Conservation (phyloP, 2,888 invertebrate species). For the Graphium colonna region DNA sequence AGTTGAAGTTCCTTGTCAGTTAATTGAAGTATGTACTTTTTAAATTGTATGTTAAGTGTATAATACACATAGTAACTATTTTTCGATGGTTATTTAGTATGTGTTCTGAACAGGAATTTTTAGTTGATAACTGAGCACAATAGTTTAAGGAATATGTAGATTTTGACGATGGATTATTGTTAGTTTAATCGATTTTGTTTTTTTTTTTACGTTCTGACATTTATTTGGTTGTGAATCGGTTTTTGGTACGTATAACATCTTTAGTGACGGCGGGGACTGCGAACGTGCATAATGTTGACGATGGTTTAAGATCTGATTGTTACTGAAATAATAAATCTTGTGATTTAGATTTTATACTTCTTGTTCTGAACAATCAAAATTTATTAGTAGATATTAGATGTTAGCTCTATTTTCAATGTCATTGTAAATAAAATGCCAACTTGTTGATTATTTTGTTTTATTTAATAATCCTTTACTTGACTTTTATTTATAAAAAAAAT, state of each 20-base stretch:
- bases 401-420: conserved; percentile 80
- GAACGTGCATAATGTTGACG: conserved; percentile 31
- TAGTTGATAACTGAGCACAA: conserved; percentile 70
- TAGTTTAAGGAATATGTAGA: conserved; percentile 65
- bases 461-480: conserved; percentile 35
- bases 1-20: conserved; percentile 64
- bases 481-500: no score
- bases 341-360: conserved; percentile 81
- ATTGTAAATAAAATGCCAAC: conserved; percentile 81
- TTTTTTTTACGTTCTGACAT: conserved; percentile 7
- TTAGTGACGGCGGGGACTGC: conserved; percentile 34
- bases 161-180: conserved; percentile 54
- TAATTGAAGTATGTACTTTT: conserved; percentile 40
- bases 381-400: conserved; percentile 77
- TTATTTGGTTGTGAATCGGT: conserved; percentile 48
- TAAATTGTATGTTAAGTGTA: conserved; percentile 51
- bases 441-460: conserved; percentile 71
- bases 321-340: conserved; percentile 69
- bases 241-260: conserved; percentile 30
- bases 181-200: conserved; percentile 28
- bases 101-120: conserved; percentile 59
- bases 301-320: conserved; percentile 64
- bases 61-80: conserved; percentile 69
- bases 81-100: conserved; percentile 70
- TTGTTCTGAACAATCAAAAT: conserved; percentile 79